Base-by-base conservation (phyloP, 1,140 invertebrate genomes). In the Eumaeus atala region DNA sequence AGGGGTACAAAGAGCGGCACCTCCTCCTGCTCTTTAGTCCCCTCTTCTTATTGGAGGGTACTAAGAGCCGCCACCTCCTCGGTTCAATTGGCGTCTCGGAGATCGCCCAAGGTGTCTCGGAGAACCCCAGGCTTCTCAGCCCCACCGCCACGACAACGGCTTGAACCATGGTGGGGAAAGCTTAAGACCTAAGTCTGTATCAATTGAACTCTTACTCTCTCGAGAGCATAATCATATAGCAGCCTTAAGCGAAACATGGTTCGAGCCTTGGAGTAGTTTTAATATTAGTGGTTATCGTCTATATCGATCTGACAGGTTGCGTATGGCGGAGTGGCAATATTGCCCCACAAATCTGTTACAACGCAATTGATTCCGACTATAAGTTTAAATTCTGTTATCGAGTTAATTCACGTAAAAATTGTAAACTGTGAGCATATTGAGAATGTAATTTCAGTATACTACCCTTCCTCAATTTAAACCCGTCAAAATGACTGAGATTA, bases 271-370 rank as follows among this genome's bases (percentile, higher is more conserved):
- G 1, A 58, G 35, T 35, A 12, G 6, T 1, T 48, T 70, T 14
- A 52, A 51, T 5, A 57, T 70, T 18, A 55, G 38, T 9, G 52
- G 42, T 18, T 67, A 67, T 42, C 51, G 48, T 21, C 58, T 59
- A 9, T 59, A 58, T 52, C 47, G 67, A 52, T 6, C 51, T 28
- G 67, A 67, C 38, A 54, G 67, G 5, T 36, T 33, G 65, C 35
- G 0, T 67, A 61, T 48, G 67, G 64, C 0, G 67, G 67, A 7
- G 64, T 67, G 7, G 62, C 62, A n/a, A 67, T 66, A 17, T 16
- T 66, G 1, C 49, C 51, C 42, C 55, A 62, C 28, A 48, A 36
- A n/a, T 52, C 55, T 4, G 51, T 61, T n/a, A 59, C 40, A 59
- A 17, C 12, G 9, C 16, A n/a, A 17, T 4, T 12, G 5, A 18